Base-by-base conservation (phyloP, 2,113 vertebrate species). In the Kryptolebias marmoratus region DNA sequence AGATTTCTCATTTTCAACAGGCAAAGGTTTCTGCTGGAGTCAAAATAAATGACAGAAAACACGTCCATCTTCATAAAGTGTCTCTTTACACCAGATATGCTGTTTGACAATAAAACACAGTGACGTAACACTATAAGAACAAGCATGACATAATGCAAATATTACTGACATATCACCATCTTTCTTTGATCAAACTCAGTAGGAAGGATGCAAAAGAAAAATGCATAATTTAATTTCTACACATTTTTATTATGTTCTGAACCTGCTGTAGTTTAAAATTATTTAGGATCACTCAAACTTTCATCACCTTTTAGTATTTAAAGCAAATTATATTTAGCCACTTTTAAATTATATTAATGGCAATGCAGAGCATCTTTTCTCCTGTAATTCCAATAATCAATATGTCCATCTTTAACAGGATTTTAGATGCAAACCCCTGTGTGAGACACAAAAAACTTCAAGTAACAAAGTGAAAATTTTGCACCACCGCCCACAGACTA, bases 101-200 rank as follows among this genome's bases (percentile, higher is more conserved):
- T n/a, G 60, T 71, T 55, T 75, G 70, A 52, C 36, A 75, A 36
- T 55, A 64, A 75, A 75, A 54, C 32, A 11, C 11, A 2, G 48
- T 69, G 72, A 83, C 63, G 63, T 54, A 80, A 74, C 5, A 45
- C 55, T 68, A 1, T 48, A 62, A 74, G 67, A 59, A 69, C 11
- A 16, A 49, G 32, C 52, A 64, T 44, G 70, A 39, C 60, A 55
- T 47, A 5, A 39, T 52, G 31, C 45, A 69, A 55, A 69, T 63
- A 77, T 65, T 55, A 67, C 27, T 62, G 70, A 73, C 32, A 53
- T 9, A 14, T 68, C 72, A 50, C 62, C 31, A 49, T 31, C 55
- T 72, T 36, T 18, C 48, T 82, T 67, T 74, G 42, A 73, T 87
- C 68, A 55, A 18, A 36, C 12, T 71, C 42, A 16, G 32, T 58